phyloP scores from a whole-genome alignment of 64 coral and sea anemone species.

The Pachyseris speciosa region DNA sequence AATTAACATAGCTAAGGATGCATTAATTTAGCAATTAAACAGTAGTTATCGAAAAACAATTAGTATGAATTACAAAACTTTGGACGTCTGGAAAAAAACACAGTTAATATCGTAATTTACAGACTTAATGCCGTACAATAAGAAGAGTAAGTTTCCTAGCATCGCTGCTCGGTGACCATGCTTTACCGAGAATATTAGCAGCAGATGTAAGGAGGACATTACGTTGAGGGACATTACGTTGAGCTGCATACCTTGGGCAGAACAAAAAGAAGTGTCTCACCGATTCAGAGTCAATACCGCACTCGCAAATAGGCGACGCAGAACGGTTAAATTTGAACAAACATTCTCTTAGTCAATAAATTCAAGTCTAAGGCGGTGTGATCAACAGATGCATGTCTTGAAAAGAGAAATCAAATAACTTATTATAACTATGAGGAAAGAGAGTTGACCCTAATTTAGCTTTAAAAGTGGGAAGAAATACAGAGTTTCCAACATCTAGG shows the following conservation, averaged over 20 bases:
- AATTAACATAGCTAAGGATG: too few relatives aligned
- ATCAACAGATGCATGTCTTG: neutral
- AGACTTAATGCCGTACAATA: neutral
- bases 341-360: constrained; percentile 9
- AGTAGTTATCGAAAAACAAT: neutral
- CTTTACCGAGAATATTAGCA: neutral
- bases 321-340: constrained; percentile 2
- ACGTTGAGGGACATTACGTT: too few relatives aligned
- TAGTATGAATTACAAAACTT: neutral
- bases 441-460: neutral
- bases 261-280: neutral
- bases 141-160: neutral
- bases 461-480: constrained; percentile 15
- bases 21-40: neutral
- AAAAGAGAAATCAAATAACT: neutral
- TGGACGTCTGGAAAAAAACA: neutral
- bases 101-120: neutral
- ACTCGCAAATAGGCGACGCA: constrained; percentile 1
- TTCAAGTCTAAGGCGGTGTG: neutral
- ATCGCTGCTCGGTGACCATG: neutral
- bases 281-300: constrained; percentile 9
- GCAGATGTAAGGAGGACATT: neutral
- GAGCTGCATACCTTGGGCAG: too few relatives aligned
- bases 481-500: constrained; percentile 9
- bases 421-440: neutral